Percentiles rank a stretch among this genome's conserved stretches.
Conservation (phyloP, 2,888 invertebrate species). For the Tachina fera region DNA sequence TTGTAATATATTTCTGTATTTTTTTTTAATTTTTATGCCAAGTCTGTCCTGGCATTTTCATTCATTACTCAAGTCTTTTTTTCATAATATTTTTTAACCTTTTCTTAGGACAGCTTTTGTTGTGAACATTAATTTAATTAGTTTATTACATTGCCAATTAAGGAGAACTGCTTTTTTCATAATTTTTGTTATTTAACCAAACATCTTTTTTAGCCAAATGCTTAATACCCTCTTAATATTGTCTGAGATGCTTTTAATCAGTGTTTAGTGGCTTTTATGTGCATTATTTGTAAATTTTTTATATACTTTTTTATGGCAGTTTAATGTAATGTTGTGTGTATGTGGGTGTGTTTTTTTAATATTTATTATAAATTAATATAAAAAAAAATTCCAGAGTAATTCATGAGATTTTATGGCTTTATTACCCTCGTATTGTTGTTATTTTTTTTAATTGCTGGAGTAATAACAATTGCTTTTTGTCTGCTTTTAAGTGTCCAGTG, state of each 20-base stretch:
- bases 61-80: background rate
- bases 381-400: background rate
- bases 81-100: background rate
- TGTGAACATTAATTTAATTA: too few species aligned
- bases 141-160: too few species aligned
- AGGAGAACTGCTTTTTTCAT: background rate
- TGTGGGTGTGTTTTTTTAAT: background rate
- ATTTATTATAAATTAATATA: constrained; percentile 34
- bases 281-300: constrained; percentile 9
- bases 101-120: constrained; percentile 27
- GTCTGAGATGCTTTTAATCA: background rate
- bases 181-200: background rate
- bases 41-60: background rate
- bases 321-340: background rate
- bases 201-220: background rate
- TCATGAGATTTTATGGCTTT: constrained; percentile 17
- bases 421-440: background rate
- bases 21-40: background rate
- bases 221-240: background rate
- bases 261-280: background rate
- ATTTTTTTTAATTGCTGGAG: background rate
- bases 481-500: constrained; percentile 8
- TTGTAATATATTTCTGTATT: background rate
- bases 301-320: constrained; percentile 3
- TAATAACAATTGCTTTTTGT: constrained; percentile 22